Evolutionary conservation across 53 echinoderm and acorn worm genomes (phyloP).

Genomic region (Apostichopus leukothele): DNA sequence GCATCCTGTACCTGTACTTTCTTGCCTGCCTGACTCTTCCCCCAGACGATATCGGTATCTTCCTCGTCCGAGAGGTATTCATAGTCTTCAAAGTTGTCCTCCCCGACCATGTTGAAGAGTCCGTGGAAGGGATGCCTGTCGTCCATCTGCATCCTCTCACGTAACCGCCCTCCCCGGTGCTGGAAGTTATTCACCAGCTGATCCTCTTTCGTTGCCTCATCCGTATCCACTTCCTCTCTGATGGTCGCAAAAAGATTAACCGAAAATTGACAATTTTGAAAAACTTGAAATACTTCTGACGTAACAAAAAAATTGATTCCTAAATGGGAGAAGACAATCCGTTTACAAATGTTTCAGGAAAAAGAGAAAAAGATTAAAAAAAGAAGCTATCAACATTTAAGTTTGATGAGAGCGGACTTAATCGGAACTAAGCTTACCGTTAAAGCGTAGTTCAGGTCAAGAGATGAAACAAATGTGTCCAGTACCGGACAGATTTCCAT

Average conservation of each 20-base stretch:
- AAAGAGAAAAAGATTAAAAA: too few relatives aligned
- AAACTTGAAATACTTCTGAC: too few relatives aligned
- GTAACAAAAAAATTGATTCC: too few relatives aligned
- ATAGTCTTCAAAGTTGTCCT: constrained; percentile 72
- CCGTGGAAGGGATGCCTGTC: constrained; percentile 36
- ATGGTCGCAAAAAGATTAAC: not conserved
- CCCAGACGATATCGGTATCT: constrained; percentile 51
- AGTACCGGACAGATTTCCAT: too few relatives aligned
- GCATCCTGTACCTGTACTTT: constrained; percentile 54
- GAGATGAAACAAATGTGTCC: too few relatives aligned
- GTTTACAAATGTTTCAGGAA: too few relatives aligned
- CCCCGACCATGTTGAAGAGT: constrained; percentile 5
- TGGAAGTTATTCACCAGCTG: constrained; percentile 28
- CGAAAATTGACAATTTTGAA: not conserved
- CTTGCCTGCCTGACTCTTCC: constrained; percentile 34
- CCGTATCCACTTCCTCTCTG: constrained; percentile 8
- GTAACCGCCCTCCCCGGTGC: not conserved
- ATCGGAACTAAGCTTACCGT: too few relatives aligned
- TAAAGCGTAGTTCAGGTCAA: too few relatives aligned
- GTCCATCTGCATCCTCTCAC: constrained; percentile 26
- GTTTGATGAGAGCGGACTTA: too few relatives aligned
- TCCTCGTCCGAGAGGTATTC: constrained; percentile 82
- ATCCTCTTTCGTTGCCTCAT: not conserved
- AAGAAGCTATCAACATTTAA: too few relatives aligned
- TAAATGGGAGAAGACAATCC: too few relatives aligned